Evolutionary conservation across 2,888 invertebrate species (phyloP).

Genomic region (Troides oblongomaculatus): DNA sequence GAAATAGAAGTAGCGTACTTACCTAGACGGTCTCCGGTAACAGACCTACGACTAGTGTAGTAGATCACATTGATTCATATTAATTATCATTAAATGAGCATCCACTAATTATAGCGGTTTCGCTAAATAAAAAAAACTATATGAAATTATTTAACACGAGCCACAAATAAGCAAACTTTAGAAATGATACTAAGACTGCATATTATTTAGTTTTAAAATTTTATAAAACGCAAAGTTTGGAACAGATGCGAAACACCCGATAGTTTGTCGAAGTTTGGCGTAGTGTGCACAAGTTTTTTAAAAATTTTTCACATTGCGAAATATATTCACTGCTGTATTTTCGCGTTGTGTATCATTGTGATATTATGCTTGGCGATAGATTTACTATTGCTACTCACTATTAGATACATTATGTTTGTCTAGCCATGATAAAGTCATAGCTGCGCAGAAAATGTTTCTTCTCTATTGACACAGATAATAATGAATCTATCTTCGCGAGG

Average conservation of each 20-base stretch:
- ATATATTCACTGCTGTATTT: constrained; percentile 9
- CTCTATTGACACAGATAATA: too few relatives aligned
- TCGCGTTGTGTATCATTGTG: neutral
- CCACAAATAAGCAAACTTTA: neutral
- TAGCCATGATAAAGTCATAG: too few relatives aligned
- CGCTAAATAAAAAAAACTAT: too few relatives aligned
- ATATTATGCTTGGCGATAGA: neutral
- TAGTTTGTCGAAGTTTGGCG: constrained; percentile 24
- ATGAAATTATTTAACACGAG: neutral
- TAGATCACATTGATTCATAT: too few relatives aligned
- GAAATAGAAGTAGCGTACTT: too few relatives aligned
- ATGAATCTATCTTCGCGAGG: too few relatives aligned
- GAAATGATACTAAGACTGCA: constrained; percentile 1
- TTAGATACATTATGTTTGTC: neutral
- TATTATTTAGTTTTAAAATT: constrained; percentile 22
- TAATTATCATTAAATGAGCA: too few relatives aligned
- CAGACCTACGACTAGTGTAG: too few relatives aligned
- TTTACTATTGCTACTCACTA: neutral
- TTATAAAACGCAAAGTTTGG: constrained; percentile 25
- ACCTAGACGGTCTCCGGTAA: too few relatives aligned
- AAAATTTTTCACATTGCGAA: constrained; percentile 19
- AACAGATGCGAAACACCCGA: constrained; percentile 27
- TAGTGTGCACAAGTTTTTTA: constrained; percentile 18
- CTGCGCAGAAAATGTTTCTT: too few relatives aligned
- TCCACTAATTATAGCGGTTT: too few relatives aligned